A percentile compares a stretch with the other conserved stretches of the same genome.
These are phyloP conservation scores for Orbicella faveolata DNA, from an alignment of 64 coral and sea anemone species.

Conservation along the genomic window DNA sequence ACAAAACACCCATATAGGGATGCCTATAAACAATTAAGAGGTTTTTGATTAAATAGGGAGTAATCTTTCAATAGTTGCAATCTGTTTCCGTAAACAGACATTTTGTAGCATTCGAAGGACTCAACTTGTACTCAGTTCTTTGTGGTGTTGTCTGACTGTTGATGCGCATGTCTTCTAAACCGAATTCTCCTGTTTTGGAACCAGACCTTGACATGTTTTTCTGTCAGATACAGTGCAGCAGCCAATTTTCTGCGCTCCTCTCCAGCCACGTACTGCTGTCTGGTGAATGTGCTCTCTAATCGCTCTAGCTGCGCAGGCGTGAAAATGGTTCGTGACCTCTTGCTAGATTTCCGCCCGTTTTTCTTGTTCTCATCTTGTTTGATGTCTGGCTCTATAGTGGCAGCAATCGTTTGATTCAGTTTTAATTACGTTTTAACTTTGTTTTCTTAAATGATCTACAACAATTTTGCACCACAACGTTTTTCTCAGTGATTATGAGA, in stretches of 20 bases:
- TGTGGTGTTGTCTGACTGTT: not conserved
- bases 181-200: slow-evolving; percentile 68
- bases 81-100: no score
- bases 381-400: not conserved
- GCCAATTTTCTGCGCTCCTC: slow-evolving; percentile 50
- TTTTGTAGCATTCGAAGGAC: no score
- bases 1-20: no score
- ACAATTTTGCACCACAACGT: no score
- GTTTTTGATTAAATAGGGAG: no score
- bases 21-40: no score
- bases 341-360: not conserved
- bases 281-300: slow-evolving; percentile 46
- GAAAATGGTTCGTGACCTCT: slow-evolving; percentile 59
- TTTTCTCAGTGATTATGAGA: no score
- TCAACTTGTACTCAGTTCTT: not conserved
- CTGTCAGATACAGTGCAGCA: slow-evolving; percentile 23
- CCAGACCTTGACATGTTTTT: slow-evolving; percentile 72
- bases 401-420: not conserved
- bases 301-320: slow-evolving; percentile 56
- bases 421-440: not conserved
- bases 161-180: slow-evolving; percentile 36
- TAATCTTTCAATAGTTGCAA: no score
- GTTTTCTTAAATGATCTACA: no score
- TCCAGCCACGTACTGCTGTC: slow-evolving; percentile 61
- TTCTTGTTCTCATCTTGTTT: not conserved